phyloP scores from a whole-genome alignment of 1,140 invertebrate genomes.

The Eupristina koningsbergeri region DNA sequence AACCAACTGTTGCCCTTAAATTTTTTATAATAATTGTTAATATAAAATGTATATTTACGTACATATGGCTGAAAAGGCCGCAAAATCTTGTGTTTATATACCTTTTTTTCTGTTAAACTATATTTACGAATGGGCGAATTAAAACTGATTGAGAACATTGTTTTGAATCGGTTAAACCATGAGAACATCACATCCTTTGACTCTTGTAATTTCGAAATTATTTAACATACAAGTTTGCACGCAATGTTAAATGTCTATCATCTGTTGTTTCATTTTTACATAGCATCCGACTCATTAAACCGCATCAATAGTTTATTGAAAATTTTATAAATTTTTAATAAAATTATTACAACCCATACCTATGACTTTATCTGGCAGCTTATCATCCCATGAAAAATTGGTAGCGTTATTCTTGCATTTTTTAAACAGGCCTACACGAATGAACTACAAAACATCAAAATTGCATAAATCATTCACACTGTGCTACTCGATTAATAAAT shows the following conservation, averaged over 20 bases:
- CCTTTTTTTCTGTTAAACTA: slow-evolving; percentile 28
- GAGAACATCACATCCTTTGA: slow-evolving; percentile 33
- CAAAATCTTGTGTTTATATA: not conserved
- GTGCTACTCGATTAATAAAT: too few relatives aligned
- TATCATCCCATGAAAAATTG: not conserved
- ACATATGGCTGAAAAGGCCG: not conserved
- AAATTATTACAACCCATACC: not conserved
- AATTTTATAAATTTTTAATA: slow-evolving; percentile 4
- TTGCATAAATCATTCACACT: too few relatives aligned
- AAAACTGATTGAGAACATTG: slow-evolving; percentile 23
- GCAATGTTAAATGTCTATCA: slow-evolving; percentile 29
- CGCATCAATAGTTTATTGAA: not conserved
- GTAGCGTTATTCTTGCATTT: not conserved
- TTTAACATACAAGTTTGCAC: slow-evolving; percentile 18
- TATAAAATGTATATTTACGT: not conserved
- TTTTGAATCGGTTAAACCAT: slow-evolving; percentile 36
- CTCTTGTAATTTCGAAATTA: slow-evolving; percentile 43
- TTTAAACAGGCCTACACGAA: too few relatives aligned
- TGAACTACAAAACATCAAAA: too few relatives aligned
- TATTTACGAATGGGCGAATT: slow-evolving; percentile 44
- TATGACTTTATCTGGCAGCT: not conserved
- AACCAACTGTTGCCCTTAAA: not conserved
- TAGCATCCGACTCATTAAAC: not conserved
- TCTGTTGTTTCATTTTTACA: slow-evolving; percentile 16
- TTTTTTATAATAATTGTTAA: not conserved